These are phyloP conservation scores for Equus quagga DNA, from an alignment of 2,113 vertebrate species.

Conservation along the genomic window DNA sequence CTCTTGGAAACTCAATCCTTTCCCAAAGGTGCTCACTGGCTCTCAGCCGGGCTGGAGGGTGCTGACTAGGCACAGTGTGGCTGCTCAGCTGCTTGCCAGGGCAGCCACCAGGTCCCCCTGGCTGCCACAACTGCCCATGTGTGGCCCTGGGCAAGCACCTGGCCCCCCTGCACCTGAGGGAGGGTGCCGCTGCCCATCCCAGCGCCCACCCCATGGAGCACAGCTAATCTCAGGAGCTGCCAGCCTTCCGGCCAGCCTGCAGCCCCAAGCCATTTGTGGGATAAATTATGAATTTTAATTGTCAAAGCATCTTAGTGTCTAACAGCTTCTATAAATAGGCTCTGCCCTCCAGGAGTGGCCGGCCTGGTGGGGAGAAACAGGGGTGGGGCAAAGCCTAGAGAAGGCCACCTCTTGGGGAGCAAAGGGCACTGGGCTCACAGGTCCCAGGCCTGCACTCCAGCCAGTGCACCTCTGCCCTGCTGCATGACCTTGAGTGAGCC, in stretches of 20 bases:
- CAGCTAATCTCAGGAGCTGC: not conserved
- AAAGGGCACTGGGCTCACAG: not conserved
- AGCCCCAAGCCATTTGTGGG: constrained; percentile 56
- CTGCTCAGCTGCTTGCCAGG: not conserved
- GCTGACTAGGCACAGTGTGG: not conserved
- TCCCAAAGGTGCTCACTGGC: not conserved
- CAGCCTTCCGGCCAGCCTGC: constrained; percentile 52
- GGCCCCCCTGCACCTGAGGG: not conserved
- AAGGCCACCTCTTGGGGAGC: not conserved
- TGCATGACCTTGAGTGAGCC: not conserved
- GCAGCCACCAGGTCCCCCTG: not conserved
- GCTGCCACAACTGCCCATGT: not conserved
- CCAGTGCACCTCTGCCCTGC: not conserved
- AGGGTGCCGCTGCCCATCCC: not conserved
- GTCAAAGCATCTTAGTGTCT: constrained; percentile 76
- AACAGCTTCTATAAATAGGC: constrained; percentile 74
- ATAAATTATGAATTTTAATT: constrained; percentile 84
- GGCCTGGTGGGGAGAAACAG: not conserved
- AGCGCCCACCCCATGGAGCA: not conserved
- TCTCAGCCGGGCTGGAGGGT: constrained; percentile 8
- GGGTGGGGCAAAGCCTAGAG: not conserved
- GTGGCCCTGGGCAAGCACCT: not conserved
- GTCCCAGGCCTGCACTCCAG: not conserved
- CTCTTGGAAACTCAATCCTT: constrained; percentile 12
- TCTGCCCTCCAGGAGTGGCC: not conserved